Evolutionary conservation across 2,113 vertebrate species (phyloP), one percentile per base, ranked within the genome.

Genomic region (Ammodramus savannarum): DNA sequence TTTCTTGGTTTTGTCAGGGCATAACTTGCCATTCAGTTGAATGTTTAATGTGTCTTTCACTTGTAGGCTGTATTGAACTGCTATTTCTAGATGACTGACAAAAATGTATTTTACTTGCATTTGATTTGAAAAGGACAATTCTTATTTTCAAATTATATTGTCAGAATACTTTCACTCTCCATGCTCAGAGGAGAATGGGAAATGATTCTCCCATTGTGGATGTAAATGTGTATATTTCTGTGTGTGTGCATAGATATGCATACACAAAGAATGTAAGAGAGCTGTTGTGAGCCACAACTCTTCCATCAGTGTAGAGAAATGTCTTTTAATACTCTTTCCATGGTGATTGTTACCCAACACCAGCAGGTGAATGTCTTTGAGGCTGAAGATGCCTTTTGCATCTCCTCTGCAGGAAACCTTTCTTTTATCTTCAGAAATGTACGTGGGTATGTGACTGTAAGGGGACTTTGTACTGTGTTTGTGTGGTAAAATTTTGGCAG

Each of bases 401-500:
- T 52, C 13, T 39, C 7, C 23, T 76, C 13, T 11, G 6, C 63
- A 49, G 17, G 29, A 15, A 26, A n/a, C 0, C 0, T 31, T 52
- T 58, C 18, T 39, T 85, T 78, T 57, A 9, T 66, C 43, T 66
- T 74, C n/a, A 48, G 43, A 71, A 82, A 61, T 1, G 1, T 46
- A 12, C 5, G 8, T 11, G 52, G 34, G 25, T 29, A 16, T 59
- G 21, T 20, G 23, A 34, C 32, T 26, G 4, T 26, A n/a, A 22
- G 18, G n/a, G 1, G 21, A 48, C 7, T 44, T 48, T n/a, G 23
- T 44, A 7, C 13, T 72, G 46, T 5, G 11, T 63, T 62, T 73
- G 3, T 38, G n/a, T 38, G 17, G 38, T 20, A 36, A 21, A 18
- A 26, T 52, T 62, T 72, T 72, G 38, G 57, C 29, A 62, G 38